These are phyloP conservation scores for Anadara kagoshimensis DNA, from an alignment of 1,140 invertebrate species.

Conservation along the genomic window DNA sequence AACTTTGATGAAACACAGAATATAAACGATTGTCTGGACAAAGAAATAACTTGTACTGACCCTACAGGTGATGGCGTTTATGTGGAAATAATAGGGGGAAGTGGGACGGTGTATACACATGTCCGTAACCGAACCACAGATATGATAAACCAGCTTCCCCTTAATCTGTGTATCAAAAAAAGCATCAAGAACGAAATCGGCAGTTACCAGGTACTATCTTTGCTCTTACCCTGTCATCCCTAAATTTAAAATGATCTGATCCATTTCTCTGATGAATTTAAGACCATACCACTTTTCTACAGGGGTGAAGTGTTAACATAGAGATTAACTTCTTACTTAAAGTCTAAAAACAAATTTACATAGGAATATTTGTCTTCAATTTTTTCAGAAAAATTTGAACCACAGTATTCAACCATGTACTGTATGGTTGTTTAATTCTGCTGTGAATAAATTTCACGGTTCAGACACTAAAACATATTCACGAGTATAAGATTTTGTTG, in stretches of 20 bases:
- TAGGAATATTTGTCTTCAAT: too few species aligned
- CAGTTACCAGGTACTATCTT: slow-evolving; percentile 5
- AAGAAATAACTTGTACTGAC: slow-evolving; percentile 27
- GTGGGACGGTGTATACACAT: not conserved
- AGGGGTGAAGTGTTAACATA: too few species aligned
- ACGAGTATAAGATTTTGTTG: too few species aligned
- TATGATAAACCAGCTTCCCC: not conserved
- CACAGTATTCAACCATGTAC: too few species aligned
- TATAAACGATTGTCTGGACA: slow-evolving; percentile 9
- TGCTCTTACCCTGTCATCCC: not conserved
- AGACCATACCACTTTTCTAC: too few species aligned
- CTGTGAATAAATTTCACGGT: too few species aligned
- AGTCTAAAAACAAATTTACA: too few species aligned
- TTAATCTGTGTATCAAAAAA: slow-evolving; percentile 19
- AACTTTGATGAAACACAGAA: slow-evolving; percentile 7
- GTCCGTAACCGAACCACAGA: slow-evolving; percentile 11
- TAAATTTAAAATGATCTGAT: not conserved
- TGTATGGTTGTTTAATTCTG: too few species aligned
- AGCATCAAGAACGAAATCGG: slow-evolving; percentile 22
- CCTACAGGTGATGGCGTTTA: slow-evolving; percentile 11
- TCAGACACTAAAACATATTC: too few species aligned
- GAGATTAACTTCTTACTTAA: too few species aligned
- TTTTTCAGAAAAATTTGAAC: too few species aligned
- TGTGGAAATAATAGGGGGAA: not conserved
- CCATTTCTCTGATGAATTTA: not conserved